Conservation (phyloP, 1,140 invertebrate species). For the Formica exsecta region DNA sequence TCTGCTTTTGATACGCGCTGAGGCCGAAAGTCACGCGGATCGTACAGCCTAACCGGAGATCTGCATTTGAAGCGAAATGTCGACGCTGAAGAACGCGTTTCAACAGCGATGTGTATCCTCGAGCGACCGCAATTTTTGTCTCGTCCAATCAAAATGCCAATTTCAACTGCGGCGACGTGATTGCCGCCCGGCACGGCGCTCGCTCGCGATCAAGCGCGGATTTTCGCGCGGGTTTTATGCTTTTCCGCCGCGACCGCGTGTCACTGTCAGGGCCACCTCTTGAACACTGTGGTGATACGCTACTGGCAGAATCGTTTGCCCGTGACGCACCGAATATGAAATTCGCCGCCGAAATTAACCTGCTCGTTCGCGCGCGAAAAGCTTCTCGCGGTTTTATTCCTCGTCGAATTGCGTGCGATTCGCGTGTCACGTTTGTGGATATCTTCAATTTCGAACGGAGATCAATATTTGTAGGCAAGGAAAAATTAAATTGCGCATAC, state of each 20-base stretch:
- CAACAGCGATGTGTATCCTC: conserved; percentile 59
- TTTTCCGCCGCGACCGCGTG: conserved; percentile 69
- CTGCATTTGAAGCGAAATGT: conserved; percentile 60
- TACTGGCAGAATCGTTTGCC: conserved; percentile 68
- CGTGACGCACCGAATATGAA: conserved; percentile 72
- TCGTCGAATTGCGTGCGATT: conserved; percentile 38
- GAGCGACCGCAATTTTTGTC: conserved; percentile 71
- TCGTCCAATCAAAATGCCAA: conserved; percentile 76
- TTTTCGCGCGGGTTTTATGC: conserved; percentile 70
- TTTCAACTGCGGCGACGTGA: conserved; percentile 71
- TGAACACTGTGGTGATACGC: conserved; percentile 67
- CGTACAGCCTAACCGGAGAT: conserved; percentile 32
- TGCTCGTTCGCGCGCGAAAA: conserved; percentile 45
- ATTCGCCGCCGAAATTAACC: conserved; percentile 66
- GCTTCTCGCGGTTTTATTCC: conserved; percentile 54
- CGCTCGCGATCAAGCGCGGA: conserved; percentile 48
- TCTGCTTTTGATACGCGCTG: conserved; percentile 57
- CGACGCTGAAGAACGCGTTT: conserved; percentile 61
- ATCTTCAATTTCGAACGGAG: conserved; percentile 33
- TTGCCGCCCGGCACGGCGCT: conserved; percentile 43
- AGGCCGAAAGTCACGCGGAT: conserved; percentile 38
- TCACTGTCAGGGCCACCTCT: conserved; percentile 74
- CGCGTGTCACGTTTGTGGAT: conserved; percentile 22
- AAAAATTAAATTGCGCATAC: conserved; percentile 28
- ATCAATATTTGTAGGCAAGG: conserved; percentile 1